Evolutionary conservation across 2,113 vertebrate species (phyloP).

Genomic region (Nycticebus coucang): DNA sequence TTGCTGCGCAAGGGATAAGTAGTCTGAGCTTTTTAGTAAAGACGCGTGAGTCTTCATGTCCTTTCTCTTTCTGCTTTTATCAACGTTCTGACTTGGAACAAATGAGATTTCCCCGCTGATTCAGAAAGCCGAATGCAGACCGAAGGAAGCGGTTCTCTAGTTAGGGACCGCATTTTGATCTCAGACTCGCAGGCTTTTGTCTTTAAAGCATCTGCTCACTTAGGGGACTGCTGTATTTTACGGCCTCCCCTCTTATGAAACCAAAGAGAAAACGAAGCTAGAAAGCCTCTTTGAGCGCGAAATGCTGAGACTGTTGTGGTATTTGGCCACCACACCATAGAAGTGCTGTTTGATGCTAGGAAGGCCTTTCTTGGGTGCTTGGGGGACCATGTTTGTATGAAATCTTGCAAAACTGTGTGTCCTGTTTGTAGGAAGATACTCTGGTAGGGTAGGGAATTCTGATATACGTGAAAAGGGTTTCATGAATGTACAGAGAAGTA

Average conservation of each 20-base stretch:
- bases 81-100: constrained; percentile 11
- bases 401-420: background rate
- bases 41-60: background rate
- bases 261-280: background rate
- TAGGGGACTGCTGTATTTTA: background rate
- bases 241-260: background rate
- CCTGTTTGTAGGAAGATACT: background rate
- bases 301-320: background rate
- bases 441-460: background rate
- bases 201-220: background rate
- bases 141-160: background rate
- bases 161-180: background rate
- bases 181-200: constrained; percentile 58
- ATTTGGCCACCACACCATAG: background rate
- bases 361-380: background rate
- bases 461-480: background rate
- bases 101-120: background rate
- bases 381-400: constrained; percentile 14
- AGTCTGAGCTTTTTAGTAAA: background rate
- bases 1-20: background rate
- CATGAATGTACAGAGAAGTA: constrained; percentile 20
- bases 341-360: background rate
- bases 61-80: background rate
- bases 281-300: background rate
- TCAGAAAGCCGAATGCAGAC: background rate